Base-by-base conservation (phyloP, 2,113 vertebrate species). In the Trogon surrucura region DNA sequence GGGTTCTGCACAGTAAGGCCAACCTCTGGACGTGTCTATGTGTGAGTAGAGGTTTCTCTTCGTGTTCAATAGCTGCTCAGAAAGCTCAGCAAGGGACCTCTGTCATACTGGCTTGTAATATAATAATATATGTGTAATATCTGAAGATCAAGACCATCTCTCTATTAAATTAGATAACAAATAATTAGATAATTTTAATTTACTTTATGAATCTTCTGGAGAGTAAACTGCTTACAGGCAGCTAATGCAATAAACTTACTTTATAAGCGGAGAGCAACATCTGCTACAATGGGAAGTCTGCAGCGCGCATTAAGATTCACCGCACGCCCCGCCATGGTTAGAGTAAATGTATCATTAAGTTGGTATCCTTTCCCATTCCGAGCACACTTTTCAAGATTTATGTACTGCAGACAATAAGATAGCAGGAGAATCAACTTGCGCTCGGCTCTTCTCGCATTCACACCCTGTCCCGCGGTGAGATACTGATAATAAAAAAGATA, bases 151-250 rank as follows among this genome's bases (percentile, higher is more conserved):
- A 70, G 82, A 79, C 91, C 84, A 92, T 95, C 94, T 92, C 80
- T 75, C 86, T 96, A 93, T 97, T 97, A 97, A 96, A 96, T 96
- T 91, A 85, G 66, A 89, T 94, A 87, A 92, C 95, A 95, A 96
- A 97, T 96, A 96, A 98, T 97, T 92, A 96, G 96, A 91, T 96
- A 84, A 80, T 91, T 98, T 95, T 96, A 94, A 97, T 97, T 94
- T 80, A 80, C 77, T 93, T 86, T 85, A 81, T 97, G 97, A 96
- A 86, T 97, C 96, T 97, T 96, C 82, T 32, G 47, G 78, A 80
- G 86, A 95, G 77, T 81, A 96, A 95, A 96, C 79, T 91, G 92
- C 96, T 97, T 95, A 86, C 94, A 81, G 94, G 94, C 88, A 93
- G 80, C 89, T 95, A 97, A 96, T 95, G 95, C 84, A 92, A 95